Evolutionary conservation across 2,888 invertebrate species (phyloP), one percentile per base, ranked within the genome.

Genomic region (Nomada goodeniana): DNA sequence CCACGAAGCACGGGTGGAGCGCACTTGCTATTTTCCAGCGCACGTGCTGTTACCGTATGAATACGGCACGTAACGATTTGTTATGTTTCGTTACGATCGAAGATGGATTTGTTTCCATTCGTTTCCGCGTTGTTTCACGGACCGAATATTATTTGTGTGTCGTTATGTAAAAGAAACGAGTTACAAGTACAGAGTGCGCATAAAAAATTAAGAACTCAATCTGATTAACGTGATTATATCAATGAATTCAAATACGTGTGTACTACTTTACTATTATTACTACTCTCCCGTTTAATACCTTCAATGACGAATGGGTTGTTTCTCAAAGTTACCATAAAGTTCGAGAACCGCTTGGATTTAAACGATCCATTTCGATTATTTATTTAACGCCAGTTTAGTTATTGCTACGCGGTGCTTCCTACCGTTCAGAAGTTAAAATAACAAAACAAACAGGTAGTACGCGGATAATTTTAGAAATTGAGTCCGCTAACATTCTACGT

Each of bases 401-500:
- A 44, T 64, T 23, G 13, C 3, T 10, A 2, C 0, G 13, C 13
- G 42, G 2, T 59, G 36, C 23, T 52, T 44, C 18, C n/a, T 15
- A 18, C 3, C 10, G 52, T 23, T 2, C 5, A 44, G n/a, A 47
- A 57, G 52, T 67, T 67, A 23, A 55, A 71, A 47, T 61, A 64
- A 11, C 47, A 52, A 42, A 68, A 59, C 18, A 67, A 70, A 76
- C 53, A 72, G 65, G 64, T 26, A 29, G 65, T 53, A 10, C 7
- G 9, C 9, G 50, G 68, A 60, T 76, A 72, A 82, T 72, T 82
- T 71, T 82, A 76, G 82, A 81, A 59, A 36, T 13, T 61, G 47
- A 57, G 64, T 44, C 53, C 55, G 69, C 64, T 53, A 64, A 47
- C 53, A 60, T 71, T 68, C 47, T n/a, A 52, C 50, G 55, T 13